Percentiles rank a stretch among this genome's conserved stretches.
phyloP scores from a whole-genome alignment of 1,140 invertebrate genomes.

The Halyomorpha halys region DNA sequence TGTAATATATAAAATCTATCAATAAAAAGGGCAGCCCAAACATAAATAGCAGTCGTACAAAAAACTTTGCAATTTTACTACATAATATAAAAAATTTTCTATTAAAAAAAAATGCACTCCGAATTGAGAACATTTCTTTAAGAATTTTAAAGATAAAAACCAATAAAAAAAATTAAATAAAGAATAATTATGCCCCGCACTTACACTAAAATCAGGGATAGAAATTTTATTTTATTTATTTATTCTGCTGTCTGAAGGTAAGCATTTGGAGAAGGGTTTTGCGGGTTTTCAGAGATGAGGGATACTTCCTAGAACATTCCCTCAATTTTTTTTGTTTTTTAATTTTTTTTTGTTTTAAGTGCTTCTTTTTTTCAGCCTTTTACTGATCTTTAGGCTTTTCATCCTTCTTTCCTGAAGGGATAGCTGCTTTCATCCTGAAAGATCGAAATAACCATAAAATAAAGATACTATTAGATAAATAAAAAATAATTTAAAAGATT shows the following conservation, averaged over 20 bases:
- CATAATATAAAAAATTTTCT: neutral
- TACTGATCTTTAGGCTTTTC: constrained; percentile 72
- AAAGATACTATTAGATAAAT: too few relatives aligned
- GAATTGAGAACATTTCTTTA: neutral
- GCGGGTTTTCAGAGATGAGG: neutral
- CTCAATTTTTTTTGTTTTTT: too few relatives aligned
- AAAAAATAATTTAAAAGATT: too few relatives aligned
- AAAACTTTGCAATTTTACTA: constrained; percentile 1
- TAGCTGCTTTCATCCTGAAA: constrained; percentile 75
- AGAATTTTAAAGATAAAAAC: too few relatives aligned
- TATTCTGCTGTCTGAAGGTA: neutral
- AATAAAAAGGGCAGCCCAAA: constrained; percentile 14
- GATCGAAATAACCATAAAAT: constrained; percentile 29
- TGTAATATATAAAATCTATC: constrained; percentile 16
- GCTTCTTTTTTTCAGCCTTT: constrained; percentile 32
- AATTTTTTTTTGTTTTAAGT: constrained; percentile 6
- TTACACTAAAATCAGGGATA: too few relatives aligned
- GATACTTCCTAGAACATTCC: neutral
- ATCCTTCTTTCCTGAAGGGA: constrained; percentile 82
- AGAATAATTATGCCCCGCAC: too few relatives aligned
- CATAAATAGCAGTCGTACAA: constrained; percentile 19
- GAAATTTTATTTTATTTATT: too few relatives aligned
- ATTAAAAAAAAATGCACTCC: constrained; percentile 4
- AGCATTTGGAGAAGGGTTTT: neutral
- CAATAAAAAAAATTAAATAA: too few relatives aligned